Base-by-base conservation (phyloP, 2,797 vertebrate genomes). In the Paguma larvata region DNA sequence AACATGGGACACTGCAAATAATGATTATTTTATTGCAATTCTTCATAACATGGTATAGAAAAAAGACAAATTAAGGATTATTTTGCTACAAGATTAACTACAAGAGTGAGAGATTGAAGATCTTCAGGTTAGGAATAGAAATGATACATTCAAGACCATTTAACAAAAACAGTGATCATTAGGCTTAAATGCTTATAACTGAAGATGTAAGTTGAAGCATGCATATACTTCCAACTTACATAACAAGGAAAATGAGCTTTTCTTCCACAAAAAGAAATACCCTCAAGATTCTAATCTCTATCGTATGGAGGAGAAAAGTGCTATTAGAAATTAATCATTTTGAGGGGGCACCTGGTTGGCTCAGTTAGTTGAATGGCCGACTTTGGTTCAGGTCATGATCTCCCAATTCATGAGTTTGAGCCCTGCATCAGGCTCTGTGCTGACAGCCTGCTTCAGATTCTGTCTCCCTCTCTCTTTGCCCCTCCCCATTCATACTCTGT, bases 121-220 rank as follows among this genome's bases (percentile, higher is more conserved):
- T 95, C 94, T 97, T 97, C 90, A 94, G 88, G 82, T 97, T 89
- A 97, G 88, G 48, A 96, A 96, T 78, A 93, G 68, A 97, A 95
- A 97, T 93, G 77, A 91, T 96, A 86, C 89, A 95, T 87, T 89
- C 75, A 87, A 18, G 38, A 86, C 15, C 41, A 78, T 83, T 97
- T 98, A 97, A 92, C 38, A 93, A 94, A 94, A 72, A 85, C 44
- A 96, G 89, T 97, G 96, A 97, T 97, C 97, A 97, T 97, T 96
- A 87, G 82, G 63, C 68, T 68, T 96, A 95, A 97, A 95, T 83
- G 44, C 75, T 94, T 79, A 95, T 97, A 97, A 98, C 91, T 94
- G 70, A 38, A 94, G 90, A 97, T 92, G 34, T 93, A 94, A 93
- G 34, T 89, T 96, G 65, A 95, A 82, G 62, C 87, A 75, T 62